phyloP scores from a whole-genome alignment of 2,797 vertebrate genomes.

The Premnoplex brunnescens region DNA sequence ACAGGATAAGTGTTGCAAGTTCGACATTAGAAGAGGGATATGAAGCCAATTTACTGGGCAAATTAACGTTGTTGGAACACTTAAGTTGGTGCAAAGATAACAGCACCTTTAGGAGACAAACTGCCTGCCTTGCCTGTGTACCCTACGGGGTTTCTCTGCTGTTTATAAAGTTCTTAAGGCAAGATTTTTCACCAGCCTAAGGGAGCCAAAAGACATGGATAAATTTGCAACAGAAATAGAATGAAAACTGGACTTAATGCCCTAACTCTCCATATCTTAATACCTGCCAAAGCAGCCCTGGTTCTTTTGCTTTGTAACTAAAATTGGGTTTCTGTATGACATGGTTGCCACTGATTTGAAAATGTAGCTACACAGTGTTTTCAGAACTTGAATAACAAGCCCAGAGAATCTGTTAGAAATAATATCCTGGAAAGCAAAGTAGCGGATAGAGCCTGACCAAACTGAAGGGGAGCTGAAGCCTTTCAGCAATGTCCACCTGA shows the following conservation, averaged over 20 bases:
- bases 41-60: not conserved
- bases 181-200: not conserved
- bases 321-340: not conserved
- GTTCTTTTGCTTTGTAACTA: not conserved
- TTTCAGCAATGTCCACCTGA: not conserved
- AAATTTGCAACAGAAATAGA: not conserved
- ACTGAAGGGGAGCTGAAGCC: not conserved
- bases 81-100: not conserved
- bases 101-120: not conserved
- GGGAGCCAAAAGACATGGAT: not conserved
- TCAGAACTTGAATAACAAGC: not conserved
- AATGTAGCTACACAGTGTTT: not conserved
- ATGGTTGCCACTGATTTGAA: not conserved
- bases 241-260: not conserved
- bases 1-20: not conserved
- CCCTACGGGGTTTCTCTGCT: not conserved
- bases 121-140: not conserved
- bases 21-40: not conserved
- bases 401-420: not conserved
- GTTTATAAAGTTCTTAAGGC: not conserved
- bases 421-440: not conserved
- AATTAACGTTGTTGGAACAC: conserved; percentile 10
- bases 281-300: not conserved
- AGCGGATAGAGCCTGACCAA: not conserved
- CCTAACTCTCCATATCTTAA: not conserved